Evolutionary conservation across 2,888 invertebrate genomes (phyloP), one percentile per base, ranked within the genome.

Genomic region (Eumacrocentrus americanus): DNA sequence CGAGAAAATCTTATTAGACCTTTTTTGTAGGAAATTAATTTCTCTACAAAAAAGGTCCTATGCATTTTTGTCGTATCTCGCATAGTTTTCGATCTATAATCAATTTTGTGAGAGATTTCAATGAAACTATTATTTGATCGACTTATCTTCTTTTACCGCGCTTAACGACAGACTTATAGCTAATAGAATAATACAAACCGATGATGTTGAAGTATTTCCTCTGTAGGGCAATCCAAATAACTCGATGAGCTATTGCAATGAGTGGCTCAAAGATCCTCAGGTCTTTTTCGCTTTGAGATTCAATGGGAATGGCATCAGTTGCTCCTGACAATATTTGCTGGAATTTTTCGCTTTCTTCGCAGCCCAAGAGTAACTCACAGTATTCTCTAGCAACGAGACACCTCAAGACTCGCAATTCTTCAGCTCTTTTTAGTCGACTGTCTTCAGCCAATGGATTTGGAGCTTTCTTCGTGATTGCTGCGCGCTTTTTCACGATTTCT

Each of bases 201-300:
- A 89, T 88, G 68, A 87, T 81, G 70, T 83, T 81, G 67, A 86
- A 84, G 66, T 84, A 76, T 72, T 83, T 86, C 51, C 88, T 81
- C 55, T 85, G 84, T 38, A 89, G 76, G 18, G 88, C 87, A 64
- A 88, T 82, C 88, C 88, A 89, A 34, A 87, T 84, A 47, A 89
- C 85, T 70, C 87, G 84, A 44, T 85, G 84, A 48, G 86, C 81
- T 76, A 88, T 81, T 58, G 84, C 81, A 46, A 87, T 77, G 14
- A 89, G 73, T 5, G 83, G 83, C 75, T 89, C 89, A 67, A 85
- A 85, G 56, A 87, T 77, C 62, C 86, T 80, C 22, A 87, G 82
- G 72, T 89, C 89, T 74, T 85, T 86, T 68, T 88, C 87, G n/a
- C 86, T 84, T 61, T 87, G 77, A 0, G 88, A 88, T 48, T 72